A percentile compares a stretch with the other conserved stretches of the same genome.
Evolutionary conservation across 2,113 vertebrate species (phyloP).

Genomic region (Tyrannus savana): DNA sequence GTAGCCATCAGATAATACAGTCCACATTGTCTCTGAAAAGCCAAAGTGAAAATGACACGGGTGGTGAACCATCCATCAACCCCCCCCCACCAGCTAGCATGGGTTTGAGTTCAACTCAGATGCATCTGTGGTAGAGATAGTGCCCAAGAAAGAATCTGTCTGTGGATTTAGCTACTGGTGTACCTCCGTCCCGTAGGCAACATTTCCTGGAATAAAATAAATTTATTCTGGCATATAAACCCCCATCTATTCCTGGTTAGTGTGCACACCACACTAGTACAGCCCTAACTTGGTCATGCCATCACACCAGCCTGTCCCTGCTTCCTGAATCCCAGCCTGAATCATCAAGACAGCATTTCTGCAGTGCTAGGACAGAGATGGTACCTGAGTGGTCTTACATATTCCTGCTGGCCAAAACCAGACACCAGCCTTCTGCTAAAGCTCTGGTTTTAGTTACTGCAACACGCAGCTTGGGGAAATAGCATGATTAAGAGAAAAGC

Average conservation of each 20-base stretch:
- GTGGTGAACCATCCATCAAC: not conserved
- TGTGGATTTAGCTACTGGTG: not conserved
- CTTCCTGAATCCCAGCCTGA: not conserved
- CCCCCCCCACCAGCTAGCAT: not conserved
- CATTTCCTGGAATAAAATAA: not conserved
- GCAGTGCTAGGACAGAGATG: not conserved
- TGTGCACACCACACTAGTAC: not conserved
- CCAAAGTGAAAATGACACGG: not conserved
- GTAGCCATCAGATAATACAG: not conserved
- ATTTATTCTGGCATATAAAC: not conserved
- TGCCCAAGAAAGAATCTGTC: accelerated
- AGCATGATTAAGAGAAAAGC: not conserved
- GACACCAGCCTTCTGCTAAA: not conserved
- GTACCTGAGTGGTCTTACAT: not conserved
- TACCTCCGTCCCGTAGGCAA: not conserved
- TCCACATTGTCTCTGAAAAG: not conserved
- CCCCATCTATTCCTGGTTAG: not conserved
- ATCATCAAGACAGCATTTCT: not conserved
- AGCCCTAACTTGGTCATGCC: accelerated
- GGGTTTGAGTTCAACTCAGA: not conserved
- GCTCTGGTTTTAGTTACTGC: not conserved
- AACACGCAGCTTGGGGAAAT: not conserved
- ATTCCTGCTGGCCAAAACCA: not conserved
- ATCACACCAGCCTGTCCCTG: not conserved
- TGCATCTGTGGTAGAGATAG: not conserved